Evolutionary conservation across 2,888 invertebrate species (phyloP), one percentile per base, ranked within the genome.

Genomic region (Rosalia funebris): DNA sequence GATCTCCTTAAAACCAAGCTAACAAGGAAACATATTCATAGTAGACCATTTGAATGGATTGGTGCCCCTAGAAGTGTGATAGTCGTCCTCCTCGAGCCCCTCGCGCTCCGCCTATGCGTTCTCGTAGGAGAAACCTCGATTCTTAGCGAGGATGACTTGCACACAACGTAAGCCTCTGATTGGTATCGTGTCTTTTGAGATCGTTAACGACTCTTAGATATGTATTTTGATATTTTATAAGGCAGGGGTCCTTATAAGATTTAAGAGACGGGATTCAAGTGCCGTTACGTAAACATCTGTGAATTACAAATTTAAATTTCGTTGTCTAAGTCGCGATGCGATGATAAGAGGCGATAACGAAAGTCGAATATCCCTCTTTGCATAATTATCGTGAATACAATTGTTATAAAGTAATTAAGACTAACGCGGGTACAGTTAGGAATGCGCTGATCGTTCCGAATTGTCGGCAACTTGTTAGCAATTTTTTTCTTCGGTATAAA

Each of bases 131-230:
- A 46, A 47, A 19, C 19, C 17, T 48, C 17, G 17, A 19, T 39
- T 39, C 14, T 34, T 39, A 25, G 14, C 55, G 52, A 55, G 45
- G 39, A 71, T 71, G 71, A 71, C 71, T 71, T 71, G 71, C 71
- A 65, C 20, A 63, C 57, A 61, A 57, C 60, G 63, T 47, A 57
- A 52, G 62, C 60, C 63, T 50, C 63, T n/a, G 69, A 71, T 69
- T 68, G 63, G 69, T 68, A 71, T 71, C 69, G 66, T 67, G 65
- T 64, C 65, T 67, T 39, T 63, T 63, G 57, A 66, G 68, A 70
- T 70, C 70, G 66, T 67, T 70, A 68, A 70, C 68, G 70, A 66
- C 64, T 60, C 59, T n/a, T 47, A 69, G 70, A 70, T 70, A 68
- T 68, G 65, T 67, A 70, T 67, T 69, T 70, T 68, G 68, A 69